Evolutionary conservation across 2,888 invertebrate species (phyloP), one percentile per base, ranked within the genome.

Genomic region (Aleiodes testaceus): DNA sequence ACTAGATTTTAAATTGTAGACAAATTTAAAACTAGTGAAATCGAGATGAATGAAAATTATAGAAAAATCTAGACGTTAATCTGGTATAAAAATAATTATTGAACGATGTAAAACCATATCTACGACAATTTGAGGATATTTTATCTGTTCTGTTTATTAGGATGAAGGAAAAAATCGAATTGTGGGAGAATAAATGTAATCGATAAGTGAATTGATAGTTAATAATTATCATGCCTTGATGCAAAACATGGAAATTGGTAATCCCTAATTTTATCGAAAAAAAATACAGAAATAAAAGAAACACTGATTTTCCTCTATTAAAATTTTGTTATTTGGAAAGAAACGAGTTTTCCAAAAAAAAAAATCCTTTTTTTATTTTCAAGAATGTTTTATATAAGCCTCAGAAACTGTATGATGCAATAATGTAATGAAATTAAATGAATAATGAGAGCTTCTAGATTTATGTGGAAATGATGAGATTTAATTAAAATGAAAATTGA

Each of bases 61-160:
- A 83, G 80, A 77, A 66, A 70, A 80, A 59, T 42, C 77, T 80
- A 81, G 79, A 68, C 66, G 72, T 78, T 79, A 80, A 63, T 42
- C 18, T 42, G 42, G 36, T 59, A 59, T 63, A 65, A 70, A 69
- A 76, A 75, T 78, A 65, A 36, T 49, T 66, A 59, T 66, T 50
- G 42, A 69, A 81, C 74, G 74, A 80, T 79, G 77, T 81, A 80
- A 44, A 82, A 82, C 74, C 84, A 81, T 83, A 82, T 81, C 84
- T 79, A 78, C 69, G 77, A 74, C 75, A 77, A 76, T 79, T 78
- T 78, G 75, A 76, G 70, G 73, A 36, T 36, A 9, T 36, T 36
- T 36, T 36, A 7, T 36, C 9, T 36, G 6, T 36, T 6, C 11
- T 36, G 7, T 36, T 75, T 78, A 66, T 61, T 18, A 66, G 64